A percentile compares a stretch with the other conserved stretches of the same genome.
phyloP scores from a whole-genome alignment of 2,888 invertebrate species.

The Trypoxylon attenuatum region DNA sequence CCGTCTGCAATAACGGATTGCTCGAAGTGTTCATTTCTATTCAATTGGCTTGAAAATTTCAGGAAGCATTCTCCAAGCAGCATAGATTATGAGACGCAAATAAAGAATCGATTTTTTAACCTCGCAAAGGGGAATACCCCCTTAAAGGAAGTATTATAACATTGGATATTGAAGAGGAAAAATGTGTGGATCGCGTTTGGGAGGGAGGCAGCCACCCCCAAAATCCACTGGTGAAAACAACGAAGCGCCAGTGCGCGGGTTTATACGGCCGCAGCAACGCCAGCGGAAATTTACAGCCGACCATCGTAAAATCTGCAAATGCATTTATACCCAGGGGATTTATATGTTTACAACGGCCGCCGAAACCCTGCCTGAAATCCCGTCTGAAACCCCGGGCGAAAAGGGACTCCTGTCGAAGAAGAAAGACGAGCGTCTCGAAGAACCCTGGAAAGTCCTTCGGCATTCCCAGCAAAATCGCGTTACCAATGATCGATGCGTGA shows the following conservation, averaged over 20 bases:
- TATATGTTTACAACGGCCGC: slow-evolving; percentile 53
- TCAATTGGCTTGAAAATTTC: too few species aligned
- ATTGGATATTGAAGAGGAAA: slow-evolving; percentile 27
- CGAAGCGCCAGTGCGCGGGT: slow-evolving; percentile 23
- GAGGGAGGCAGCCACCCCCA: slow-evolving; percentile 25
- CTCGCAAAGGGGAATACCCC: too few species aligned
- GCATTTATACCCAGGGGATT: slow-evolving; percentile 53
- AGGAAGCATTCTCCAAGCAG: too few species aligned
- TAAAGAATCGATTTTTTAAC: too few species aligned
- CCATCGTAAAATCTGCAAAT: slow-evolving; percentile 55
- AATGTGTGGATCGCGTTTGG: slow-evolving; percentile 4
- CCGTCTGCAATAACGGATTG: too few species aligned
- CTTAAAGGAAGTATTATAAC: too few species aligned
- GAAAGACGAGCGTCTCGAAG: slow-evolving; percentile 50
- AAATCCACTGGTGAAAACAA: slow-evolving; percentile 36
- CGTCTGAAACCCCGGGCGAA: slow-evolving; percentile 30
- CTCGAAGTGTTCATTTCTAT: too few species aligned
- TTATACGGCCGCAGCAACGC: slow-evolving; percentile 49
- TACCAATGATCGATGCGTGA: too few species aligned
- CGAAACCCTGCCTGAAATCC: too few species aligned
- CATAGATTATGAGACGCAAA: too few species aligned
- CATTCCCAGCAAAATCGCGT: too few species aligned
- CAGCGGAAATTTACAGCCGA: slow-evolving; percentile 50
- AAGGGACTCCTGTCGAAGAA: slow-evolving; percentile 50
- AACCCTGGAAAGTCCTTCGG: too few species aligned